These are phyloP conservation scores for Tadarida brasiliensis DNA, from an alignment of 2,797 vertebrate genomes.

Conservation along the genomic window DNA sequence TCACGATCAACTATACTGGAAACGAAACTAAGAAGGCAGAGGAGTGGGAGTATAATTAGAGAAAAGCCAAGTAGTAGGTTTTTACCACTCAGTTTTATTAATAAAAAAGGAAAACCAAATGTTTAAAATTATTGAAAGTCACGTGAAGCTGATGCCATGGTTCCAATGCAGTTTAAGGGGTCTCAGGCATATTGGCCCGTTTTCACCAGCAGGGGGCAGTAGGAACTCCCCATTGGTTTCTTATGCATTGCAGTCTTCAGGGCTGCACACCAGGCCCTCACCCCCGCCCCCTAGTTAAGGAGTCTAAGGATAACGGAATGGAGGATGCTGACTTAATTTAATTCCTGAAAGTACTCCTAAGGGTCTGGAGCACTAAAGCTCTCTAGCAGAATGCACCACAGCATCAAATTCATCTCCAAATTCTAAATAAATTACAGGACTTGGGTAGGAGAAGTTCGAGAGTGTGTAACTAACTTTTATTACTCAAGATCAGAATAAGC, in stretches of 20 bases:
- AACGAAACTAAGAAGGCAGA: conserved; percentile 8
- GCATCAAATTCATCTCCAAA: conserved; percentile 9
- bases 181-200: not conserved
- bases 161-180: not conserved
- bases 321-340: not conserved
- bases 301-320: not conserved
- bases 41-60: not conserved
- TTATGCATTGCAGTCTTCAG: not conserved
- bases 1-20: not conserved
- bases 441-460: not conserved
- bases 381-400: conserved; percentile 23
- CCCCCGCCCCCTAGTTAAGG: not conserved
- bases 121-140: conserved; percentile 24
- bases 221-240: conserved; percentile 11
- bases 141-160: not conserved
- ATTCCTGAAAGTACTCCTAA: conserved; percentile 28
- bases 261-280: not conserved
- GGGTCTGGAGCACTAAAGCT: not conserved
- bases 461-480: not conserved
- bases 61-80: not conserved
- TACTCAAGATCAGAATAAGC: conserved; percentile 37
- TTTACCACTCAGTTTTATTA: not conserved
- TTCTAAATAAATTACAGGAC: conserved; percentile 47
- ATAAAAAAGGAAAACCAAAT: not conserved
- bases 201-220: conserved; percentile 69